Percentiles rank a stretch among this genome's conserved stretches.
Conservation (phyloP, 2,797 vertebrate genomes). For the Holocentrus rufus region DNA sequence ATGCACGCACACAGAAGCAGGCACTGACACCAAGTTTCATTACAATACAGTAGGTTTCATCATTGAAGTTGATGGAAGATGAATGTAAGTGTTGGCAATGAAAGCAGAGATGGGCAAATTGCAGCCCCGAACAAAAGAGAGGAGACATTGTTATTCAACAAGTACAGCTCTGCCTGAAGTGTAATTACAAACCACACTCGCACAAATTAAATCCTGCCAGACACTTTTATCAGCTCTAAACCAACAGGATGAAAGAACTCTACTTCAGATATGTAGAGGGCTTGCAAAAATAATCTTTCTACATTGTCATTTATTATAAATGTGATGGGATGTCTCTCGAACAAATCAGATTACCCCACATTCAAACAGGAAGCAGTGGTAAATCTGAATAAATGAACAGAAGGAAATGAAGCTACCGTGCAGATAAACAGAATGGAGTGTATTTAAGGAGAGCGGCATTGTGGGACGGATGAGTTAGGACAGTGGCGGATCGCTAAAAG, state of each 20-base stretch:
- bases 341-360: slow-evolving; percentile 37
- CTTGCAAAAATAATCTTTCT: slow-evolving; percentile 30
- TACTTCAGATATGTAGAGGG: slow-evolving; percentile 29
- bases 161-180: slow-evolving; percentile 34
- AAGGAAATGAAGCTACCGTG: slow-evolving; percentile 31
- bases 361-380: slow-evolving; percentile 21
- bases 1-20: too few relatives aligned
- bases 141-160: slow-evolving; percentile 45
- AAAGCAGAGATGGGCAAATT: slow-evolving; percentile 19
- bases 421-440: slow-evolving; percentile 1
- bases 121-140: slow-evolving; percentile 15
- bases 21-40: too few relatives aligned
- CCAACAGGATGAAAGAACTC: slow-evolving; percentile 30
- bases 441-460: slow-evolving; percentile 21
- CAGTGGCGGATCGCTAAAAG: slow-evolving; percentile 45
- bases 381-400: slow-evolving; percentile 2
- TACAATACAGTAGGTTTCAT: slow-evolving; percentile 25
- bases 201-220: slow-evolving; percentile 45
- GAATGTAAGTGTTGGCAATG: slow-evolving; percentile 32
- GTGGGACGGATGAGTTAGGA: slow-evolving; percentile 35
- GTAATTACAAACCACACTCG: slow-evolving; percentile 52
- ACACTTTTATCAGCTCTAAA: slow-evolving; percentile 49
- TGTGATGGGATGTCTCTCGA: slow-evolving; percentile 34
- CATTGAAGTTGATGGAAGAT: slow-evolving; percentile 25
- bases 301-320: slow-evolving; percentile 33